Conservation (phyloP, 2,888 invertebrate species). For the Pycnomerus fuliginosus region DNA sequence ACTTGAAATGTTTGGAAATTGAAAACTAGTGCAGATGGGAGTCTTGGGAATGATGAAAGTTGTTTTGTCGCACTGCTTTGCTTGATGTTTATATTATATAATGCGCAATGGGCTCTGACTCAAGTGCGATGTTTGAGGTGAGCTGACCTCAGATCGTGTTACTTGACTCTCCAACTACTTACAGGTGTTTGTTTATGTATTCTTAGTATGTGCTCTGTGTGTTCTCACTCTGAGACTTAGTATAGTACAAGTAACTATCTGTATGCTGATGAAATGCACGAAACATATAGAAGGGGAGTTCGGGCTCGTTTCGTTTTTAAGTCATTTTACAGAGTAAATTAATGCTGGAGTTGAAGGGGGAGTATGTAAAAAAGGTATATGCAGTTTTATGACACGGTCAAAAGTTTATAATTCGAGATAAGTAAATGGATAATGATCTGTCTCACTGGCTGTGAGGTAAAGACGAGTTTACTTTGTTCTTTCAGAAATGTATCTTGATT, state of each 20-base stretch:
- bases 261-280: slow-evolving; percentile 88
- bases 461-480: too few species aligned
- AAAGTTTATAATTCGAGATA: slow-evolving; percentile 35
- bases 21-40: too few species aligned
- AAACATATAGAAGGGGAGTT: slow-evolving; percentile 83
- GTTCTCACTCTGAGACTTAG: slow-evolving; percentile 28
- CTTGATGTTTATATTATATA: slow-evolving; percentile 26
- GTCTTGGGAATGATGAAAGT: too few species aligned
- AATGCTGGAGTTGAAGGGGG: too few species aligned
- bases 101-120: slow-evolving; percentile 28
- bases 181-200: neutral
- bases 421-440: slow-evolving; percentile 2
- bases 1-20: too few species aligned
- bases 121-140: slow-evolving; percentile 16
- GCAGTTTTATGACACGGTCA: too few species aligned
- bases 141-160: slow-evolving; percentile 2
- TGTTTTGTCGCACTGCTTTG: slow-evolving; percentile 23
- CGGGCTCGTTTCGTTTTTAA: slow-evolving; percentile 45
- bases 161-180: slow-evolving; percentile 5
- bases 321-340: too few species aligned
- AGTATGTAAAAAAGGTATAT: too few species aligned
- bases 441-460: too few species aligned
- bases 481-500: slow-evolving; percentile 2
- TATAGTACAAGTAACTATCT: slow-evolving; percentile 49
- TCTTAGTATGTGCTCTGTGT: slow-evolving; percentile 27